These are phyloP conservation scores for Craterocephalus amniculus DNA, from an alignment of 2,797 vertebrate genomes.

Conservation along the genomic window DNA sequence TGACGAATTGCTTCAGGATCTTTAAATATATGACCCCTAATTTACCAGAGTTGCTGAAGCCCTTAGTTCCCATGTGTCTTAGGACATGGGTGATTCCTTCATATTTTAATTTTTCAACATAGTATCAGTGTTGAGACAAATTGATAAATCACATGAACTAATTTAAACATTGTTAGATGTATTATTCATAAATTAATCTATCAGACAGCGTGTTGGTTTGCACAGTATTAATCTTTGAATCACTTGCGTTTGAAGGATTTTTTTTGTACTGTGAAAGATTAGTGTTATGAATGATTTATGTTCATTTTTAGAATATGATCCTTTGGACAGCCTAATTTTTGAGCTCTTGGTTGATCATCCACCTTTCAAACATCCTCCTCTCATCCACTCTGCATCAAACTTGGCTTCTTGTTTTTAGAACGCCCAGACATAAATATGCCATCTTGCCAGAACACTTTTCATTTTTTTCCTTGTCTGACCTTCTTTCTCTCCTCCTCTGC, in stretches of 20 bases:
- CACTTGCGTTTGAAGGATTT: conserved; percentile 37
- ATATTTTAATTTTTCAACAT: conserved; percentile 53
- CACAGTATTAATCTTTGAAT: conserved; percentile 70
- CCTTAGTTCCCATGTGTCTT: conserved; percentile 48
- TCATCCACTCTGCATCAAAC: conserved; percentile 58
- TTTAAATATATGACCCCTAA: conserved; percentile 56
- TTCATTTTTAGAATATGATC: conserved; percentile 57
- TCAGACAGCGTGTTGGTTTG: conserved; percentile 73
- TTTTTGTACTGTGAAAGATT: conserved; percentile 77
- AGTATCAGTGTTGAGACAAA: conserved; percentile 52
- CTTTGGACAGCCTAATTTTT: conserved; percentile 71
- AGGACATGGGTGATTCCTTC: conserved; percentile 32
- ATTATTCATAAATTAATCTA: conserved; percentile 77
- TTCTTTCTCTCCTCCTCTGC: conserved; percentile 60
- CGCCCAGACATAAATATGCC: conserved; percentile 76
- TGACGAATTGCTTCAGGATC: conserved; percentile 48
- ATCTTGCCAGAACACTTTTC: conserved; percentile 59
- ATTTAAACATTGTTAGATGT: conserved; percentile 76
- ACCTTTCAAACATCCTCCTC: conserved; percentile 49
- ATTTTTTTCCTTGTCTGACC: conserved; percentile 73
- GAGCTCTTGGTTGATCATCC: conserved; percentile 65
- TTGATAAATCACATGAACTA: conserved; percentile 63
- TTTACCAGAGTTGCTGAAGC: conserved; percentile 46
- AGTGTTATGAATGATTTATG: conserved; percentile 74
- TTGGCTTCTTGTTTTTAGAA: conserved; percentile 73